Evolutionary conservation across 2,113 vertebrate genomes (phyloP).

Genomic region (Dicaeum eximium): DNA sequence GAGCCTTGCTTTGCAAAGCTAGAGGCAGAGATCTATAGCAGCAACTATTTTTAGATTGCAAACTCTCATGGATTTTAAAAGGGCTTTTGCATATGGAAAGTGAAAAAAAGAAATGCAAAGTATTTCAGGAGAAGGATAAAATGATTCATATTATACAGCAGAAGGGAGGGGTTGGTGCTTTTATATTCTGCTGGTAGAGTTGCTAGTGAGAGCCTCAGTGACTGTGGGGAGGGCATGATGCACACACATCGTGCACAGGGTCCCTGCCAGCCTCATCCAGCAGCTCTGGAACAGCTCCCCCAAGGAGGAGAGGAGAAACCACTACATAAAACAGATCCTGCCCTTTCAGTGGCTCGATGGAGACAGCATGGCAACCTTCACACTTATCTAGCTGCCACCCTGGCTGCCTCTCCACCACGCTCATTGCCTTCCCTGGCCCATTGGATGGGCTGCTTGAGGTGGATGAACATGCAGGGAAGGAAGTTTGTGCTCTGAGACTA

Average conservation of each 20-base stretch:
- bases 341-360: background rate
- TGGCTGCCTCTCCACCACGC: fast-evolving
- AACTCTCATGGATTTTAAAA: constrained; percentile 57
- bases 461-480: fast-evolving
- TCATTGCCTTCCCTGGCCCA: fast-evolving
- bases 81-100: constrained; percentile 56
- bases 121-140: constrained; percentile 49
- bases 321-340: fast-evolving
- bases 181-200: background rate
- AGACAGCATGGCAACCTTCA: background rate
- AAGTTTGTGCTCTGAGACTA: background rate
- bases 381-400: fast-evolving
- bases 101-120: constrained; percentile 17
- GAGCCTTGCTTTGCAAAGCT: constrained; percentile 15
- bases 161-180: background rate
- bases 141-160: constrained; percentile 24
- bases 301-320: background rate
- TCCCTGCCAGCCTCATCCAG: background rate
- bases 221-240: fast-evolving
- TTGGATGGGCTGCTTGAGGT: fast-evolving
- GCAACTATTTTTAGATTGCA: constrained; percentile 36
- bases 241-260: no score
- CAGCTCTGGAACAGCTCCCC: background rate
- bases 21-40: background rate
- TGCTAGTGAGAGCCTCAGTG: background rate